Evolutionary conservation across 1,140 invertebrate genomes (phyloP).

Genomic region (Xylocopa sonorina): DNA sequence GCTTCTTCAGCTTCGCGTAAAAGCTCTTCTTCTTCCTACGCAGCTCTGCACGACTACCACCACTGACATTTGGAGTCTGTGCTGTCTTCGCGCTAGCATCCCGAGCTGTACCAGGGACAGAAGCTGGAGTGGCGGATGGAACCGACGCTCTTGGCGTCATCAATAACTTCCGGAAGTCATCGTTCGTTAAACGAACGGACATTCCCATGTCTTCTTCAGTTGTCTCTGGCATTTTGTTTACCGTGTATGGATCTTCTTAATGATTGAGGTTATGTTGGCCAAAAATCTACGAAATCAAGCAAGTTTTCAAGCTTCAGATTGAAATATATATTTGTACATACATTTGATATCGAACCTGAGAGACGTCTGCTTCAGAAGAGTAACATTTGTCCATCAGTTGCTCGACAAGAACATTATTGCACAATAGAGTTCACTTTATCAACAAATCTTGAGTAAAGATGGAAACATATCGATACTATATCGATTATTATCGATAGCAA

Average conservation of each 20-base stretch:
- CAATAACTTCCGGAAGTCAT: slow-evolving; percentile 96
- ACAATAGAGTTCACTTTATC: not conserved
- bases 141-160: slow-evolving; percentile 94
- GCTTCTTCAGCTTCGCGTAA: slow-evolving; percentile 96
- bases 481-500: no score
- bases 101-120: slow-evolving; percentile 81
- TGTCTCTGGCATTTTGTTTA: slow-evolving; percentile 80
- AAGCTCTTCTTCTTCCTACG: slow-evolving; percentile 94
- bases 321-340: not conserved
- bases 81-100: slow-evolving; percentile 85
- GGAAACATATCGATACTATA: no score
- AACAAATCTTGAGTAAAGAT: no score
- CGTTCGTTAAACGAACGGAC: slow-evolving; percentile 93
- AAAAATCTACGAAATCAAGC: not conserved
- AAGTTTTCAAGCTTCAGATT: not conserved
- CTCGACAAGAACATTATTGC: not conserved
- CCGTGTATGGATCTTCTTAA: not conserved
- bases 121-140: slow-evolving; percentile 80
- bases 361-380: no score
- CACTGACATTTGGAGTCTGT: slow-evolving; percentile 76
- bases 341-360: not conserved
- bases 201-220: slow-evolving; percentile 82
- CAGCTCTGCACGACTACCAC: slow-evolving; percentile 86
- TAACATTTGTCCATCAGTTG: not conserved
- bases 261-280: slow-evolving; percentile 26